Percentiles rank a stretch among this genome's conserved stretches.
Conservation (phyloP, 2,888 invertebrate species). For the Celastrina argiolus region DNA sequence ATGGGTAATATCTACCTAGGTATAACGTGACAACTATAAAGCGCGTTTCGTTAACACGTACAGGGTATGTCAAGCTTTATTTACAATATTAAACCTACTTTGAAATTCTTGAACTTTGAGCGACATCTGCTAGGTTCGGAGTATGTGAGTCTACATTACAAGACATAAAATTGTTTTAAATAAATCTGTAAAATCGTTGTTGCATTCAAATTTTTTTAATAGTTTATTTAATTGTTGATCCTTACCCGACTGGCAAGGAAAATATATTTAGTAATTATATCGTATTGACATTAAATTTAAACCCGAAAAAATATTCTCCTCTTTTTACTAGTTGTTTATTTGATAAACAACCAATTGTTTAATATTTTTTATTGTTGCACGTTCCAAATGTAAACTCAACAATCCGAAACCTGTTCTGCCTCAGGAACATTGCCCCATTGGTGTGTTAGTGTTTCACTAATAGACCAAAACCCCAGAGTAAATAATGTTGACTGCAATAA, state of each 20-base stretch:
- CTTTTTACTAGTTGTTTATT: background rate
- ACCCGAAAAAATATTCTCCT: too few relatives aligned
- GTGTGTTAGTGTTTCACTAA: background rate
- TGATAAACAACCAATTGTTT: background rate
- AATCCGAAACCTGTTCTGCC: background rate
- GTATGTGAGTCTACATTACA: background rate
- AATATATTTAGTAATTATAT: too few relatives aligned
- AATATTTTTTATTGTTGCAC: background rate
- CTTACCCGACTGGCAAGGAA: too few relatives aligned
- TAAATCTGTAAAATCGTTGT: background rate
- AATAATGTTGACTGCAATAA: constrained; percentile 5
- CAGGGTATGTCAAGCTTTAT: constrained; percentile 15
- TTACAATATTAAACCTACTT: constrained; percentile 14
- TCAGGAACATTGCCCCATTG: constrained; percentile 2
- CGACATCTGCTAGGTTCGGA: background rate
- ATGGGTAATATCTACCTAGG: constrained; percentile 9
- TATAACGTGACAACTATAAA: constrained; percentile 19
- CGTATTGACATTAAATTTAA: too few relatives aligned
- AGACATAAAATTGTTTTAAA: background rate
- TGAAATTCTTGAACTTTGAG: constrained; percentile 19
- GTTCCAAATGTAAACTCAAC: constrained; percentile 1
- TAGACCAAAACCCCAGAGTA: background rate
- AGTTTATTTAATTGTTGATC: too few relatives aligned
- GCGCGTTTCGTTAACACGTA: constrained; percentile 18
- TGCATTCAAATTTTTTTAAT: too few relatives aligned